phyloP scores from a whole-genome alignment of 2,797 vertebrate genomes.

The Pseudomugil tenellus region DNA sequence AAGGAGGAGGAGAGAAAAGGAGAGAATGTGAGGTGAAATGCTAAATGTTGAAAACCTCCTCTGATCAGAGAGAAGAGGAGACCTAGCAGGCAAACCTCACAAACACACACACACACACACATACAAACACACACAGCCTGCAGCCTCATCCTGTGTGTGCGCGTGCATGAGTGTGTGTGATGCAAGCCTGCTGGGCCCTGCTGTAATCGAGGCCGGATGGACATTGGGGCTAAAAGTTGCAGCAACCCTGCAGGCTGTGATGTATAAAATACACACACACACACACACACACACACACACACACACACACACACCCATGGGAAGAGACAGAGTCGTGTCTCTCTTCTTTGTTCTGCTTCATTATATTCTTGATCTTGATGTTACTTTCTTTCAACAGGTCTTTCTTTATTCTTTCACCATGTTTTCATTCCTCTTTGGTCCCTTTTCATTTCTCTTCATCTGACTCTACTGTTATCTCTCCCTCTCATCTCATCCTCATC shows the following conservation, averaged over 20 bases:
- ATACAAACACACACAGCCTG: conserved; percentile 32
- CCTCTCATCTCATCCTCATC: neutral
- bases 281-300: conserved; percentile 53
- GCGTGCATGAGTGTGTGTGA: conserved; percentile 42
- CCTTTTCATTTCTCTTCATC: neutral
- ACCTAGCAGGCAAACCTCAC: conserved; percentile 47
- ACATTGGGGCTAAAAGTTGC: conserved; percentile 70
- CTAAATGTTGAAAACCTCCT: conserved; percentile 63
- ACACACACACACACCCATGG: conserved; percentile 42
- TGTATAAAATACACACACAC: conserved; percentile 63
- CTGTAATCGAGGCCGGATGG: conserved; percentile 73
- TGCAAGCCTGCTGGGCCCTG: conserved; percentile 67
- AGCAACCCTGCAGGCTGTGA: conserved; percentile 67
- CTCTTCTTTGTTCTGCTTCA: conserved; percentile 60
- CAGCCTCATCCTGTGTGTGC: conserved; percentile 23
- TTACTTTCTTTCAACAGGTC: conserved; percentile 33
- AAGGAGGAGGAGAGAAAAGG: conserved; percentile 13
- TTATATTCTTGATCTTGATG: conserved; percentile 47
- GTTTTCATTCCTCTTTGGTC: neutral
- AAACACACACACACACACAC: conserved; percentile 44
- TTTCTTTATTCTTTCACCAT: conserved; percentile 49
- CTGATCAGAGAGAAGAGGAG: conserved; percentile 50
- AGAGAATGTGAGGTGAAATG: conserved; percentile 38
- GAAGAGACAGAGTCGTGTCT: conserved; percentile 21
- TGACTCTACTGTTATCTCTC: neutral